Base-by-base conservation (phyloP, 2,888 invertebrate species). In the Noctua janthe region DNA sequence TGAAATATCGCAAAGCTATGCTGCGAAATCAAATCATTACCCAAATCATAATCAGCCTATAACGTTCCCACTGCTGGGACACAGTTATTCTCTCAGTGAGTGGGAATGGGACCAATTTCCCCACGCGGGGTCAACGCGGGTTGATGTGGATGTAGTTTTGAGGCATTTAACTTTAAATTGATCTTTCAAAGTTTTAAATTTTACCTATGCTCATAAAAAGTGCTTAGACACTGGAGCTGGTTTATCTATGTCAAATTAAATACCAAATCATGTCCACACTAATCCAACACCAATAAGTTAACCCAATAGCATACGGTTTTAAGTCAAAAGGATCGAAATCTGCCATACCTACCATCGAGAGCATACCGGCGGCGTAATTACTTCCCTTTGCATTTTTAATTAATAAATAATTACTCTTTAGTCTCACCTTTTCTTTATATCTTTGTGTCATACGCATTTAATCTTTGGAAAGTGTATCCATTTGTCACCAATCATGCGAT, bases 311-410 rank as follows among this genome's bases (percentile, higher is more conserved):
- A 85, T 85, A 87, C 72, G 49, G 84, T 69, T 81, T 87, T 79
- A 78, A 70, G 78, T 80, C 82, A 74, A 81, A 84, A 76, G 64
- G 62, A 85, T 87, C 72, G 80, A 87, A 87, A 87, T 85, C 87
- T 82, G 67, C 84, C 74, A 78, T 74, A 78, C 59, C 43, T 56
- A 6, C 71, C 71, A 71, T 73, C 64, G 62, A 71, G 80, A 47
- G 59, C 78, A 84, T 82, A 66, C 75, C 75, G 51, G 0, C 75
- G 51, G 0, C 1, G 67, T 76, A 82, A 78, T 64, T 23, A 74
- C 71, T 82, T 87, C 87, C 85, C 70, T 78, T 74, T 79, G 13
- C 39, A 23, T 71, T 81, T 69, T 69, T n/a, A 62, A 82, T 71
- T 51, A 59, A 13, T 74, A 74, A 43, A 39, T 75, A 78, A 74